These are phyloP conservation scores for Epinotia brunnichana DNA, from an alignment of 2,888 invertebrate species.

Conservation along the genomic window DNA sequence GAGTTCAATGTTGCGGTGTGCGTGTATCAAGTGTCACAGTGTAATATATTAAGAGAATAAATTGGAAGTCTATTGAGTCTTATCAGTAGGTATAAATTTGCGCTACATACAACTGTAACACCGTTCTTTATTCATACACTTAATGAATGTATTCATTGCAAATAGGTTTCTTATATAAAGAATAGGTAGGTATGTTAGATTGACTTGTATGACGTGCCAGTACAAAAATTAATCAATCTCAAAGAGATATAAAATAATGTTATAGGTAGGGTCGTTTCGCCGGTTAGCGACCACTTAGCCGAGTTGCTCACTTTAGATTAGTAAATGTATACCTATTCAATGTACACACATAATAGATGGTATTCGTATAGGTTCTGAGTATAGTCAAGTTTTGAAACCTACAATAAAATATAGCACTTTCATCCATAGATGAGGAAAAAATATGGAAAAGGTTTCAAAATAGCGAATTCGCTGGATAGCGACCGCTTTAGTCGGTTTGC, in stretches of 20 bases:
- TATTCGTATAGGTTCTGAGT: no score
- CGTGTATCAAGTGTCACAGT: constrained; percentile 39
- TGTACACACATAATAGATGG: no score
- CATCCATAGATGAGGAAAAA: no score
- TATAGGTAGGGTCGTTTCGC: no score
- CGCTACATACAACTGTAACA: constrained; percentile 2
- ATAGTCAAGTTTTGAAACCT: no score
- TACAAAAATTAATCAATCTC: neutral
- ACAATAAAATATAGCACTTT: no score
- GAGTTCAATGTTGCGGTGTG: constrained; percentile 27
- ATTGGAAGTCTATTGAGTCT: constrained; percentile 14
- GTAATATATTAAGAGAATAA: constrained; percentile 16
- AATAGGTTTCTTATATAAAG: neutral
- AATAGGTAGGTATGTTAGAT: constrained; percentile 1
- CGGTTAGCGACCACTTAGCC: no score
- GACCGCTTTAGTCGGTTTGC: no score
- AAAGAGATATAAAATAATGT: neutral
- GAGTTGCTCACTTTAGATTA: no score
- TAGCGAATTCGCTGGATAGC: no score
- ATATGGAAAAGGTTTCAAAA: no score
- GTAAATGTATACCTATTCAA: no score
- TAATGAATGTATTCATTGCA: neutral
- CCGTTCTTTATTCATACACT: neutral
- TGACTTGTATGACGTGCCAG: neutral
- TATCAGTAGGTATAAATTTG: constrained; percentile 3